Percentiles rank a stretch among this genome's conserved stretches.
These are phyloP conservation scores for Yponomeuta malinellus DNA, from an alignment of 2,888 invertebrate species.

Conservation along the genomic window DNA sequence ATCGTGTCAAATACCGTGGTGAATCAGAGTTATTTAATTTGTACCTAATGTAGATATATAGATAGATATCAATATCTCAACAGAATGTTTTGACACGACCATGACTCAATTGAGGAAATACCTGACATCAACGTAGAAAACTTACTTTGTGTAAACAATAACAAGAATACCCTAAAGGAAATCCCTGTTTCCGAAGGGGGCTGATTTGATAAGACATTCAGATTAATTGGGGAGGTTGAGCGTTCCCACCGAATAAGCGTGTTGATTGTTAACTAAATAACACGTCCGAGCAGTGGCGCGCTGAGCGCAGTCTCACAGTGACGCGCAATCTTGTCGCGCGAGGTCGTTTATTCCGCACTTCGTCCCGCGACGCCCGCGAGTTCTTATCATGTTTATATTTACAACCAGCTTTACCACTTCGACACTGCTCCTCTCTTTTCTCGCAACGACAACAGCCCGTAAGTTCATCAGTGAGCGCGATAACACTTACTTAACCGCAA, in stretches of 20 bases:
- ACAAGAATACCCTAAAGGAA: neutral
- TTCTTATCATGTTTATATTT: slow-evolving; percentile 19
- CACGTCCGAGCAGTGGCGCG: neutral
- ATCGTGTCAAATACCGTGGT: no score
- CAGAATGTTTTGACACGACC: no score
- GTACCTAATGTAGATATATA: no score
- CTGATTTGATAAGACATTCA: no score
- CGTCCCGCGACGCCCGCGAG: slow-evolving; percentile 13
- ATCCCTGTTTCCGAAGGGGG: neutral
- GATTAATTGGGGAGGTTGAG: neutral
- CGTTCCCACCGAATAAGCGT: neutral
- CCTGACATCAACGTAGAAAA: no score
- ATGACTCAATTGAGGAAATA: no score
- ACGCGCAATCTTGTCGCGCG: slow-evolving; percentile 16
- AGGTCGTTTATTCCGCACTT: slow-evolving; percentile 17
- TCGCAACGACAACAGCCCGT: slow-evolving; percentile 17
- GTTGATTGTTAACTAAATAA: neutral
- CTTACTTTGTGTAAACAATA: no score
- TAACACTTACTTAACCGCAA: neutral
- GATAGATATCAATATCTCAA: no score
- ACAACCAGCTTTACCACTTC: slow-evolving; percentile 15
- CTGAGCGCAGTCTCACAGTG: slow-evolving; percentile 10
- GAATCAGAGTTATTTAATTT: no score
- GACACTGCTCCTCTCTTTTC: slow-evolving; percentile 16
- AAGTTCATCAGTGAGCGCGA: slow-evolving; percentile 16